A percentile compares a stretch with the other conserved stretches of the same genome.
Evolutionary conservation across 2,113 vertebrate genomes (phyloP).

Genomic region (Brachionichthys hirsutus): DNA sequence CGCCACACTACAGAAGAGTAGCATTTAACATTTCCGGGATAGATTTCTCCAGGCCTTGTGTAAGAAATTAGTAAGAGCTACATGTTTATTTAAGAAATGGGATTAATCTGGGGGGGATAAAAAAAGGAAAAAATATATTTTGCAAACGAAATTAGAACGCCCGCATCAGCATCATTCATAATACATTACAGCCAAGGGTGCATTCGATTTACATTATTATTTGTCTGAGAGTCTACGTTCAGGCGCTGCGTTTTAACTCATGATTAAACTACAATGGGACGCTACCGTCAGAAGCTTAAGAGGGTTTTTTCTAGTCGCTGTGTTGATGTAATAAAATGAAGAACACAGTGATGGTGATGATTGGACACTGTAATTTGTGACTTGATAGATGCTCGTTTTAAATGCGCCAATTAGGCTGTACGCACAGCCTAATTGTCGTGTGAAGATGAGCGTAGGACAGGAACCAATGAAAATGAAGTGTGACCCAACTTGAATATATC

Average conservation of each 20-base stretch:
- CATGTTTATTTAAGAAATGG: conserved; percentile 47
- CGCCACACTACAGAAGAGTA: conserved; percentile 17
- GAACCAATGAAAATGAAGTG: conserved; percentile 22
- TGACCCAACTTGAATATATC: not conserved
- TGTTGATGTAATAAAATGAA: too few relatives aligned
- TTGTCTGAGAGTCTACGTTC: conserved; percentile 1
- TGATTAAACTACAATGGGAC: too few relatives aligned
- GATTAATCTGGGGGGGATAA: conserved; percentile 30
- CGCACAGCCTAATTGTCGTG: conserved; percentile 10
- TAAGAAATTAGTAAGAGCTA: conserved; percentile 44
- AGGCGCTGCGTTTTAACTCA: too few relatives aligned
- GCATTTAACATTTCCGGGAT: conserved; percentile 17
- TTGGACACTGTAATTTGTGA: too few relatives aligned
- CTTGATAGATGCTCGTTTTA: too few relatives aligned
- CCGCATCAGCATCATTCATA: conserved; percentile 50
- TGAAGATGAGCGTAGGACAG: conserved; percentile 34
- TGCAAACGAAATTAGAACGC: conserved; percentile 39
- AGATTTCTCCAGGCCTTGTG: conserved; percentile 36
- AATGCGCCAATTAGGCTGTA: not conserved
- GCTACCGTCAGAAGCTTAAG: too few relatives aligned
- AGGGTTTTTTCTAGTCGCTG: too few relatives aligned
- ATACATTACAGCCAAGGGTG: conserved; percentile 57
- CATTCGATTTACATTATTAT: conserved; percentile 34
- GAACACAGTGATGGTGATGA: too few relatives aligned
- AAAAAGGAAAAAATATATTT: conserved; percentile 17